Base-by-base conservation (phyloP, 2,888 invertebrate species). In the Harpagoxenus sublaevis region DNA sequence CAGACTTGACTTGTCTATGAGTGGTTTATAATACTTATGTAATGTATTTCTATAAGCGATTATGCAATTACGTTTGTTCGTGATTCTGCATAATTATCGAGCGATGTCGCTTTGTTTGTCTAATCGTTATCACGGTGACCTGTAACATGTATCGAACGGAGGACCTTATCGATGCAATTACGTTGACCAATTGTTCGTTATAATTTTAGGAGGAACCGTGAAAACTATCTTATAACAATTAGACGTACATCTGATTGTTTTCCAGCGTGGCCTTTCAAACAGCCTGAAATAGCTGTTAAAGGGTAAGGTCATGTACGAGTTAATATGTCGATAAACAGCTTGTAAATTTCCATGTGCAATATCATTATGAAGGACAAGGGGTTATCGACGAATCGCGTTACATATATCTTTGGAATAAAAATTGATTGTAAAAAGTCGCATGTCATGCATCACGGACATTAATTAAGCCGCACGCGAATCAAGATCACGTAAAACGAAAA, bases 291-390 rank as follows among this genome's bases (percentile, higher is more conserved):
- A 45, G 9, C 6, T 12, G 23, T 35, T 35, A 35, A 35, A 35
- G 6, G 6, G 5, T 42, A 42, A 60, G 28, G 28, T 51, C 5
- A 1, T 23, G 8, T 12, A 42, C 1, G 1, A 10, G 15, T 39
- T 51, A 28, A 31, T 68, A 28, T 9, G 53, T 31, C 2, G 4
- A 68, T 70, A 78, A 68, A 35, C 8, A 15, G 60, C 0, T 39
- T 57, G 45, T 57, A 70, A 57, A 45, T 55, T 79, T 79, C 71
- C 71, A 71, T 6, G 15, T 60, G 28, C 5, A n/a, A 18, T 51
- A 18, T 77, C 15, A 48, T 23, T 35, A 18, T 3, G 2, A 45
- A 23, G 8, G 57, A n/a, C 31, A 42, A 55, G 8, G 42, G 70
- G 57, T 70, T 79, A 79, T 79, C 79, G 6, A 15, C 5, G 42